Evolutionary conservation across 2,113 vertebrate genomes (phyloP), one percentile per base, ranked within the genome.

Genomic region (Sterna hirundo): DNA sequence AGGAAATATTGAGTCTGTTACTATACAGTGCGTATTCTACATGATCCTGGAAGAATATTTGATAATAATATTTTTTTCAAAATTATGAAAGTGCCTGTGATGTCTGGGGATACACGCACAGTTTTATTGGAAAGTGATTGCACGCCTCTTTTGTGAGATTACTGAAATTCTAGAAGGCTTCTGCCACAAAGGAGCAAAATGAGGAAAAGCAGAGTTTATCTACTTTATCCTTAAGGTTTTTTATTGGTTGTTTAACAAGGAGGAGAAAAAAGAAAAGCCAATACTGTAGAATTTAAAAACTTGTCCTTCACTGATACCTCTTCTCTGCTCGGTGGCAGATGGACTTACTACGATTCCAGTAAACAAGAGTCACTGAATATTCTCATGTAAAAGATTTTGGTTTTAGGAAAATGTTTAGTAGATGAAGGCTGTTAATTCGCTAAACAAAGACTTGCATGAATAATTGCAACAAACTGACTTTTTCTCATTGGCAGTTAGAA

Each of bases 1-100:
- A 71, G 72, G 40, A 51, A 36, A 32, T 66, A 14, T 0, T 18
- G 34, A 36, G 21, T 12, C 17, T 44, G 27, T 44, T 61, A 6
- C 6, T 46, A 5, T 25, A 9, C 6, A 15, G 0, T 22, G 18
- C 14, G 3, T 38, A 4, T 44, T 65, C 5, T 52, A 2, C 3
- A 6, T 61, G 42, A 44, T 74, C 23, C 36, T 1, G 1, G 52
- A 51, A 40, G 49, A 32, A 20, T 62, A 75, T 26, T 74, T 83
- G 61, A 29, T 47, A 36, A 10, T 14, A 32, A 20, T 62, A 75
- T 20, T 13, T 19, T 14, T 30, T 42, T 11, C 16, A 38, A 12
- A 58, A 34, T 65, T 18, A 13, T 12, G 25, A 6, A 17, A 15
- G 22, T 25, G 15, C 25, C 2, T 8, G 26, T 27, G 7, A 10